These are phyloP conservation scores for Cosmia trapezina DNA, from an alignment of 2,888 invertebrate species.

Conservation along the genomic window DNA sequence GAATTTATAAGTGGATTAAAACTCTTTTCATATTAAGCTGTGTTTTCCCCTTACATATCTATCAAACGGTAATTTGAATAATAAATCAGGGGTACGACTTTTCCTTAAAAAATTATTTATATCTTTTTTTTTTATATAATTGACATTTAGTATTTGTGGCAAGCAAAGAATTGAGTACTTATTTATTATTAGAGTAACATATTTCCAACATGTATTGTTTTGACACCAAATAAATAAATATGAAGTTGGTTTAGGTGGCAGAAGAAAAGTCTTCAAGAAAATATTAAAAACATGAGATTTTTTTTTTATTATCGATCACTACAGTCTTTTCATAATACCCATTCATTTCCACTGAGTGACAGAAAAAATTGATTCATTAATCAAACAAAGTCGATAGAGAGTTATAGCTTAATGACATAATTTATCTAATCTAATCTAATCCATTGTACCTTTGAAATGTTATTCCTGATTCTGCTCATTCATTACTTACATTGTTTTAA, in stretches of 20 bases:
- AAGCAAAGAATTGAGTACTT: background rate
- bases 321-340: background rate
- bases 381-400: background rate
- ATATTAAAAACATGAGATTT: background rate
- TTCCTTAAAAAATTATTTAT: background rate
- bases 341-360: background rate
- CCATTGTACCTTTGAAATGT: constrained; percentile 2
- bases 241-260: background rate
- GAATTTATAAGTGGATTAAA: background rate
- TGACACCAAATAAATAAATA: background rate
- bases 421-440: constrained; percentile 25
- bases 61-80: background rate
- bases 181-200: too few species aligned
- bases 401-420: constrained; percentile 3
- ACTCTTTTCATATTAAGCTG: background rate
- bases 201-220: background rate
- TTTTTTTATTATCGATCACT: too few species aligned
- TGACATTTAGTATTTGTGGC: background rate
- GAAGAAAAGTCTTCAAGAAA: background rate
- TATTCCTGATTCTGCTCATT: background rate
- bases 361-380: constrained; percentile 6
- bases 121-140: background rate
- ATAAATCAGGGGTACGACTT: background rate
- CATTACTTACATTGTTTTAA: background rate
- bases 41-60: background rate